Base-by-base conservation (phyloP, 2,888 invertebrate species). In the Patella ulyssiponensis region DNA sequence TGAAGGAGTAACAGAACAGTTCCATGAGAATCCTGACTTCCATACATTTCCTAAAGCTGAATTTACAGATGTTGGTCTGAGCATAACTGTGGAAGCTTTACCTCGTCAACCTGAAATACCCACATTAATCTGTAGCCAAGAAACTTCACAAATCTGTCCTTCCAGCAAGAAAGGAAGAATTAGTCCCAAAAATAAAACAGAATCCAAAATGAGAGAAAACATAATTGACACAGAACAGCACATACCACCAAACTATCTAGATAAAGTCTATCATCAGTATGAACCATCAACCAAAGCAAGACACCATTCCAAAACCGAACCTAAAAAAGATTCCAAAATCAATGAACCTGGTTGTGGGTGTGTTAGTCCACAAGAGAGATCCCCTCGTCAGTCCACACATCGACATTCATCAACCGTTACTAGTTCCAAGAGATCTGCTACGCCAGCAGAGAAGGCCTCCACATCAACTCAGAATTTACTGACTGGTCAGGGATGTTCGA, bases 71-170 rank as follows among this genome's bases (percentile, higher is more conserved):
- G 79, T 81, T n/a, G 80, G 82, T 11, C 77, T 96, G 82, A 94
- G 92, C 87, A 93, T 93, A 93, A 90, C 92, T 23, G 93, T 94
- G 69, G 92, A 93, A 9, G 81, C 84, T 53, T 69, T 86, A 20
- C 86, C 84, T 15, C 77, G 88, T n/a, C 84, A 83, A 64, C 72
- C 95, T 81, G 94, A 94, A 71, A 94, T 96, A 85, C 96, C 96
- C 11, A 92, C 53, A 4, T 70, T 80, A 20, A 17, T 70, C 44
- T 75, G 77, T 56, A 14, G 12, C 17, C 33, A 58, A 4, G n/a
- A 52, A 17, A 53, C 27, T 23, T 20, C 54, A 73, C 56, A 23
- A 73, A 78, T 58, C 7, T 71, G 51, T 52, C 71, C 20, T 74
- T 74, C 54, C 74, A 75, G 69, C 76, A 80, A 56, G 74, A 44